phyloP scores from a whole-genome alignment of 2,888 invertebrate genomes.

The Microplitis manilae region DNA sequence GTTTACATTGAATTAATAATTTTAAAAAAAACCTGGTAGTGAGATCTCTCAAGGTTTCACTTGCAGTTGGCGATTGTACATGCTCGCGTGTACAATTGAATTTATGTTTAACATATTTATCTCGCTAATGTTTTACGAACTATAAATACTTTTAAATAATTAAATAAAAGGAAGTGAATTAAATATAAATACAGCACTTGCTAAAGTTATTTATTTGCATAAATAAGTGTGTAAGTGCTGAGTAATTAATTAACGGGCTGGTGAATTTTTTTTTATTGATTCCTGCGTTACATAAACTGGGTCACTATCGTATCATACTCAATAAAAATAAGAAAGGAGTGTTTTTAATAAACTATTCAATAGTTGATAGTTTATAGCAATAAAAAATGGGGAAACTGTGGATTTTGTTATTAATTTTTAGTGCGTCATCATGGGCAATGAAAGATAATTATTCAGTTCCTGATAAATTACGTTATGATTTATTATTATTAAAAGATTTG shows the following conservation, averaged over 20 bases:
- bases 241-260: not conserved
- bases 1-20: slow-evolving; percentile 12
- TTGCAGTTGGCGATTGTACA: not conserved
- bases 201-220: not conserved
- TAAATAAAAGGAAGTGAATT: not conserved
- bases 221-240: not conserved
- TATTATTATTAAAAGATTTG: slow-evolving; percentile 74
- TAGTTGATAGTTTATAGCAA: not conserved
- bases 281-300: slow-evolving; percentile 11
- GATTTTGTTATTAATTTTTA: slow-evolving; percentile 43
- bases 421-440: slow-evolving; percentile 36
- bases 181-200: not conserved
- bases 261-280: slow-evolving; percentile 2
- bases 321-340: not conserved
- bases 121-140: not conserved
- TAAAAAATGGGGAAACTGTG: slow-evolving; percentile 40
- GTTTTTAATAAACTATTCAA: not conserved
- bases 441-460: slow-evolving; percentile 68
- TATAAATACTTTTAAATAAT: not conserved
- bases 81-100: slow-evolving; percentile 1
- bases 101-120: not conserved
- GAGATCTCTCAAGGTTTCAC: slow-evolving; percentile 9
- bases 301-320: not conserved
- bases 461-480: slow-evolving; percentile 77
- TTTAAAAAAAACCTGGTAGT: not conserved